Evolutionary conservation across 2,888 invertebrate genomes (phyloP).

Genomic region (Ichneumon xanthorius): DNA sequence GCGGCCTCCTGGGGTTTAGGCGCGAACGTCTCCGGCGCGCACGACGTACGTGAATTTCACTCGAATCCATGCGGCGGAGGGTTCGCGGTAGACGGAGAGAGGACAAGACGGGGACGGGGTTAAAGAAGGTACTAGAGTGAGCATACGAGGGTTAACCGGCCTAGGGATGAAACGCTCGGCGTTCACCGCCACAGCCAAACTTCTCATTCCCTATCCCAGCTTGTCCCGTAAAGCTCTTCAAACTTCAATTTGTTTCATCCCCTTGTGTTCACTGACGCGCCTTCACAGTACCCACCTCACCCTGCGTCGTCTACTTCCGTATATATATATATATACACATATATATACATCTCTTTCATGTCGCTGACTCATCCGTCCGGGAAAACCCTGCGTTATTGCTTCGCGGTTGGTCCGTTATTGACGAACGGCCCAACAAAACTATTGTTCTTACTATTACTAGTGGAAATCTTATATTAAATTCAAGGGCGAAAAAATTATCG

Average conservation of each 20-base stretch:
- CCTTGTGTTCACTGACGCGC: constrained; percentile 41
- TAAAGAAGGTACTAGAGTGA: constrained; percentile 32
- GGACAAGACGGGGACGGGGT: constrained; percentile 3
- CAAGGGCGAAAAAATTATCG: no score
- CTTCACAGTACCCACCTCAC: constrained; percentile 5
- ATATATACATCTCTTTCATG: background rate
- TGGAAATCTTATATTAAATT: constrained; percentile 33
- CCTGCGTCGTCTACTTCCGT: constrained; percentile 10
- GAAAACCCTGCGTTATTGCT: constrained; percentile 29
- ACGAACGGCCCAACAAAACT: constrained; percentile 47
- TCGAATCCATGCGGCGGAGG: constrained; percentile 38
- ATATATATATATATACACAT: background rate
- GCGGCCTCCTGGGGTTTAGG: constrained; percentile 45
- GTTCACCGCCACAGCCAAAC: constrained; percentile 10
- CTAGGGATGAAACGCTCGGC: constrained; percentile 13
- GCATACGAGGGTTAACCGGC: constrained; percentile 43
- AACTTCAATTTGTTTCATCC: constrained; percentile 61
- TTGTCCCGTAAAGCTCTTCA: constrained; percentile 51
- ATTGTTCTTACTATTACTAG: constrained; percentile 2
- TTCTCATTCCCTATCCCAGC: constrained; percentile 39
- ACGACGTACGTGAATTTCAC: constrained; percentile 46
- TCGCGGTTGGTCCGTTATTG: constrained; percentile 21
- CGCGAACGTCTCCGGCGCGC: constrained; percentile 47
- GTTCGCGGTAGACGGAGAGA: constrained; percentile 23
- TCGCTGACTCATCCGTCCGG: constrained; percentile 17